A percentile compares a stretch with the other conserved stretches of the same genome.
phyloP scores from a whole-genome alignment of 2,797 vertebrate species.

The Silurus lanzhouensis region DNA sequence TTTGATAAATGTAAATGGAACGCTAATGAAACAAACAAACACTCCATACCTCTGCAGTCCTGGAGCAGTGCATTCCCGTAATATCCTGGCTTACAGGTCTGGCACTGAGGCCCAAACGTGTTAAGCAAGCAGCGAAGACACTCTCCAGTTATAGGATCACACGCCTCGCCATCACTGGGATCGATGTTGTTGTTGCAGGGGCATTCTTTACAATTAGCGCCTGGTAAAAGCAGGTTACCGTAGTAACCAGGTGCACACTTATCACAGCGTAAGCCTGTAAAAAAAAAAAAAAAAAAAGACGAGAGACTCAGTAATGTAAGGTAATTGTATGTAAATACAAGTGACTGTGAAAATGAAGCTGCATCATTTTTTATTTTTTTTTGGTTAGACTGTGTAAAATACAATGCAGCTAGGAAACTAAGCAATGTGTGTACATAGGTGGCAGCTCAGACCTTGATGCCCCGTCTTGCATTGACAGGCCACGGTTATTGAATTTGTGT shows the following conservation, averaged over 20 bases:
- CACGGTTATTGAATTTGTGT: constrained; percentile 67
- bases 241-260: constrained; percentile 81
- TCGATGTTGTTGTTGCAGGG: constrained; percentile 84
- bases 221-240: constrained; percentile 65
- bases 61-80: constrained; percentile 81
- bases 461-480: constrained; percentile 78
- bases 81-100: constrained; percentile 83
- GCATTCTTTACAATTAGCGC: constrained; percentile 72
- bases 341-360: background rate
- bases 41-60: constrained; percentile 75
- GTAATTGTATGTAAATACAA: background rate
- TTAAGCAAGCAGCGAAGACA: constrained; percentile 83
- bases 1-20: background rate
- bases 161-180: constrained; percentile 72
- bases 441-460: constrained; percentile 74
- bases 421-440: background rate
- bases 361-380: background rate
- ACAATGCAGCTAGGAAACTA: background rate
- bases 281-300: constrained; percentile 4
- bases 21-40: background rate
- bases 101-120: constrained; percentile 79
- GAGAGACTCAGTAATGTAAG: background rate
- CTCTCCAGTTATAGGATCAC: constrained; percentile 76
- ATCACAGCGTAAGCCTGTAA: constrained; percentile 79
- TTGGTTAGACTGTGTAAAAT: background rate